These are phyloP conservation scores for Oreochromis niloticus DNA, from an alignment of 2,113 vertebrate species.

Conservation along the genomic window DNA sequence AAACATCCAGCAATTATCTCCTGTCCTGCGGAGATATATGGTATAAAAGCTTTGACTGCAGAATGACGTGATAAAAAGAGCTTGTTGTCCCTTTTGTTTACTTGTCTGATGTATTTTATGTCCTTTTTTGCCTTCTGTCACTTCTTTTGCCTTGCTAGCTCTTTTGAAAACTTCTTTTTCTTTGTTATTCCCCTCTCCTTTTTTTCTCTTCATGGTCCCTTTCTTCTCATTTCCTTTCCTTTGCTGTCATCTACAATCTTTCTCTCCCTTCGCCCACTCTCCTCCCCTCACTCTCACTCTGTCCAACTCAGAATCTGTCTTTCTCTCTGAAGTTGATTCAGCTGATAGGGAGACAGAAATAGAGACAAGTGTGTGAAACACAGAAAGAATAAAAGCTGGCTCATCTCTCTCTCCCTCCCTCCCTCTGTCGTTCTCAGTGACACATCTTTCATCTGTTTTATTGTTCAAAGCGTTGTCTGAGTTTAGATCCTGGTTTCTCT, in stretches of 20 bases:
- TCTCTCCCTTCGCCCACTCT: background rate
- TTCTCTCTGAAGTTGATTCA: conserved; percentile 11
- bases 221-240: background rate
- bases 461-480: conserved; percentile 37
- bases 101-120: background rate
- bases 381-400: background rate
- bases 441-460: conserved; percentile 20
- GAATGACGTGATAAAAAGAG: background rate
- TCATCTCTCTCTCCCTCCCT: background rate
- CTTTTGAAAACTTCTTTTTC: background rate
- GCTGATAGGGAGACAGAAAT: background rate
- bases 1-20: background rate
- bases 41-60: background rate
- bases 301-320: background rate
- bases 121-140: background rate
- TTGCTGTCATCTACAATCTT: background rate
- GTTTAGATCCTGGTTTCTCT: conserved; percentile 10
- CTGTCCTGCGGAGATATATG: background rate
- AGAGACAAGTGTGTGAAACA: background rate
- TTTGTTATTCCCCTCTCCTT: background rate
- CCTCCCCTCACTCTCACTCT: background rate
- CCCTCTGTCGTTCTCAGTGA: background rate
- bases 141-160: background rate
- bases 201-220: background rate
- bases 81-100: background rate